These are phyloP conservation scores for Anthoscopus minutus DNA, from an alignment of 2,113 vertebrate species.

Conservation along the genomic window DNA sequence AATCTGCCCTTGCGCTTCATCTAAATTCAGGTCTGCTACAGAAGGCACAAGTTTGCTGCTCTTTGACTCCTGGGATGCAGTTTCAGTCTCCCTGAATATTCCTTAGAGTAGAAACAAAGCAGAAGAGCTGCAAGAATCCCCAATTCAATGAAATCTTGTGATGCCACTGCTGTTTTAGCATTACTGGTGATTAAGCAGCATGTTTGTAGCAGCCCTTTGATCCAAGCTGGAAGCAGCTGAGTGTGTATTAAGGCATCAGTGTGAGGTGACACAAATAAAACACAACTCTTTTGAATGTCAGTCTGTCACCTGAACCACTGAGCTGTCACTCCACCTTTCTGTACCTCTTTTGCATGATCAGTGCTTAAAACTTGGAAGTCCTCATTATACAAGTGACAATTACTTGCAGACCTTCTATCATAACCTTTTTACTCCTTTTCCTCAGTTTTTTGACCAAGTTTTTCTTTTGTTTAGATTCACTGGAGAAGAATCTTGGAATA, in stretches of 20 bases:
- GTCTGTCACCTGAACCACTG: neutral
- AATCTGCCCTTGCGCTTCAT: neutral
- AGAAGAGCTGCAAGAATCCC: neutral
- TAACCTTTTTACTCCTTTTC: fast-evolving
- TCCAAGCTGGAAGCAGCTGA: neutral
- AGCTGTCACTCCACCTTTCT: neutral
- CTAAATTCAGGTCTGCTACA: neutral
- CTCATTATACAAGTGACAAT: neutral
- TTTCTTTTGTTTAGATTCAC: slow-evolving; percentile 57
- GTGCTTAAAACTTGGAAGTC: neutral
- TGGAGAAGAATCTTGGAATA: slow-evolving; percentile 63
- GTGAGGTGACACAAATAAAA: neutral
- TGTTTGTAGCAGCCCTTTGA: neutral
- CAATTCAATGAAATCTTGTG: neutral
- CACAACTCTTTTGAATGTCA: neutral
- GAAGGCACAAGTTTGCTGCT: neutral
- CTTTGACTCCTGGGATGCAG: neutral
- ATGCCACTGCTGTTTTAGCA: neutral
- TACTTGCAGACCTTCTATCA: neutral
- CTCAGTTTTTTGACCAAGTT: neutral
- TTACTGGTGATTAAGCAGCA: neutral
- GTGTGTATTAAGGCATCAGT: neutral
- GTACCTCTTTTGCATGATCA: neutral
- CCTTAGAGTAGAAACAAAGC: neutral
- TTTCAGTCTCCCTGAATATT: neutral